Base-by-base conservation (phyloP, 2,113 vertebrate species). In the Trichechus manatus region DNA sequence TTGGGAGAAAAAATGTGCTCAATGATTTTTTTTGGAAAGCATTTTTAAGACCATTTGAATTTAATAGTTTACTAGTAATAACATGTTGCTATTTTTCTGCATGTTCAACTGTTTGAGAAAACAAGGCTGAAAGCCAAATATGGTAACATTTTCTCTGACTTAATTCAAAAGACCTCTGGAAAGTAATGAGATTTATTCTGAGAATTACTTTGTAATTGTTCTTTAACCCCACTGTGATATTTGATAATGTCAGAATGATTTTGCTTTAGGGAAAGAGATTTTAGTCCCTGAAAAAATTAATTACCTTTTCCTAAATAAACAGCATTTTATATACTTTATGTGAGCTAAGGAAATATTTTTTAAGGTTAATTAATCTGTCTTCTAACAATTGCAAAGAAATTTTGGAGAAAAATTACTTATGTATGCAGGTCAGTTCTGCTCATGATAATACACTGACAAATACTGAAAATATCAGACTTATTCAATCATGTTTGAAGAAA, bases 201-300 rank as follows among this genome's bases (percentile, higher is more conserved):
- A 98, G 97, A 98, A 98, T 99, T 98, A 98, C 98, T 98, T 98
- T 98, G 97, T 98, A 98, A 98, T 98, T 98, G 96, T 98, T 98
- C 97, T 98, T 98, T 98, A 98, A 98, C 98, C 96, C 98, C 95
- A 97, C 95, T 98, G 97, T 98, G 98, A 98, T 98, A 98, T 98
- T 99, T 99, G 98, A 98, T 98, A 98, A 98, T 98, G 98, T 98
- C 97, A 98, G 97, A 98, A 98, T 97, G 97, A 98, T 98, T 98
- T 98, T 98, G 97, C 98, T 98, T 98, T 98, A 98, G 98, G 97
- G 97, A 98, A 98, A 98, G 83, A 98, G 95, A 98, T 98, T 98
- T 98, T 98, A 98, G 95, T 96, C 95, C 97, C 96, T 97, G 96
- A 98, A 91, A 98, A 98, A 98, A 98, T 98, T 98, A 98, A 98